These are phyloP conservation scores for Laticauda colubrina DNA, from an alignment of 2,113 vertebrate genomes.

Conservation along the genomic window DNA sequence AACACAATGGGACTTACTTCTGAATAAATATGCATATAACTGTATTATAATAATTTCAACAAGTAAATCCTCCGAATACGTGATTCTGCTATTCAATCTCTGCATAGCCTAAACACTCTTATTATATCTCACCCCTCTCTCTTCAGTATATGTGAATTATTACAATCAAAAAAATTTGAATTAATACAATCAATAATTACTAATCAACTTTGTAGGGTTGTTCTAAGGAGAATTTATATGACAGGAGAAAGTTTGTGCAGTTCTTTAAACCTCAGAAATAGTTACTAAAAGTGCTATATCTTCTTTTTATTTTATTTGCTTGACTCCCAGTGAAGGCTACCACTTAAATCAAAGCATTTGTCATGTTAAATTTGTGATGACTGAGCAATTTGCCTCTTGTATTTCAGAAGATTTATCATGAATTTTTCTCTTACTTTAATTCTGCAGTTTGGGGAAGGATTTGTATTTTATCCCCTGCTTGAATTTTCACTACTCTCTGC, in stretches of 20 bases:
- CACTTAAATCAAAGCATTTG: neutral
- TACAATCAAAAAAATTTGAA: no score
- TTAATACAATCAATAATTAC: neutral
- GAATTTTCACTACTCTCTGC: neutral
- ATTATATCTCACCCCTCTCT: neutral
- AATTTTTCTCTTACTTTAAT: neutral
- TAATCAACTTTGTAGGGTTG: neutral
- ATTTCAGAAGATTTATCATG: neutral
- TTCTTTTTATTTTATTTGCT: neutral
- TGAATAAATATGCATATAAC: neutral
- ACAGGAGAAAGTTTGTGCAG: neutral
- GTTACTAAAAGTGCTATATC: neutral
- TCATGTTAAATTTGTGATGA: neutral
- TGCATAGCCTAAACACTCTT: neutral
- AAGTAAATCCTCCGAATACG: neutral
- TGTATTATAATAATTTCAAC: neutral
- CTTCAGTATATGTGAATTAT: neutral
- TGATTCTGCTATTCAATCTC: neutral
- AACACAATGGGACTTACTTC: neutral
- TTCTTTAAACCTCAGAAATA: neutral
- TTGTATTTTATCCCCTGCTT: neutral
- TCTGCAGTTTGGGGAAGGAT: neutral
- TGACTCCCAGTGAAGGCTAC: neutral
- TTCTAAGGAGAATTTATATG: neutral
- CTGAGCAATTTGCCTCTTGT: neutral